phyloP scores from a whole-genome alignment of 2,888 invertebrate genomes.

The Oeneis ivallda region DNA sequence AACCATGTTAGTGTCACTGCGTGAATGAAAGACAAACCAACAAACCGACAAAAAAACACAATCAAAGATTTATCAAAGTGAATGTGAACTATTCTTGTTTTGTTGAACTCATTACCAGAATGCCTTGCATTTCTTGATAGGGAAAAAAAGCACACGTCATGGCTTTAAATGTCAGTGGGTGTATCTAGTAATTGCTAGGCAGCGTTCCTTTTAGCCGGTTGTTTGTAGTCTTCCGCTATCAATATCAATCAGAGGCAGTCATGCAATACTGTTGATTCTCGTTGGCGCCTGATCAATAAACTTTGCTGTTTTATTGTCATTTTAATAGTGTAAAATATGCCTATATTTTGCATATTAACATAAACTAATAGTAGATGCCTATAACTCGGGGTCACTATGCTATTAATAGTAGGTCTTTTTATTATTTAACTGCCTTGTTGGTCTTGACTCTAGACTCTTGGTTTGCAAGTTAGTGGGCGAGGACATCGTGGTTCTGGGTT shows the following conservation, averaged over 20 bases:
- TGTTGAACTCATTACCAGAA: not conserved
- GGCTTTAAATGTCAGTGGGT: conserved; percentile 32
- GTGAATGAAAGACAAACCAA: no score
- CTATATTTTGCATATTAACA: conserved; percentile 10
- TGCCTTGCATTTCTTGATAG: conserved; percentile 2
- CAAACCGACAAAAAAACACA: no score
- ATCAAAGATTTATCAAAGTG: no score
- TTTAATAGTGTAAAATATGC: conserved; percentile 9
- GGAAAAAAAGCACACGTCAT: conserved; percentile 22
- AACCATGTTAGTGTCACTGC: no score
- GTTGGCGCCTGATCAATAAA: conserved; percentile 30
- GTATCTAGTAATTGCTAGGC: conserved; percentile 28
- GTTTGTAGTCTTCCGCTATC: conserved; percentile 52
- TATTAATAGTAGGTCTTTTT: no score
- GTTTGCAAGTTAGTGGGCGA: no score
- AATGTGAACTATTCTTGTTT: no score
- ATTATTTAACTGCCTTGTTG: no score
- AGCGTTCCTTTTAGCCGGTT: conserved; percentile 33
- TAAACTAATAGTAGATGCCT: no score
- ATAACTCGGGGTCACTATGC: not conserved
- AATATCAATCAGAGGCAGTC: conserved; percentile 67
- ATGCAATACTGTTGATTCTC: conserved; percentile 37
- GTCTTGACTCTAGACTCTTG: not conserved
- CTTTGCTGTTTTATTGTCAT: conserved; percentile 16
- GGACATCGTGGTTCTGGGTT: no score